Base-by-base conservation (phyloP, 1,140 invertebrate species). In the Liolophura sinensis region DNA sequence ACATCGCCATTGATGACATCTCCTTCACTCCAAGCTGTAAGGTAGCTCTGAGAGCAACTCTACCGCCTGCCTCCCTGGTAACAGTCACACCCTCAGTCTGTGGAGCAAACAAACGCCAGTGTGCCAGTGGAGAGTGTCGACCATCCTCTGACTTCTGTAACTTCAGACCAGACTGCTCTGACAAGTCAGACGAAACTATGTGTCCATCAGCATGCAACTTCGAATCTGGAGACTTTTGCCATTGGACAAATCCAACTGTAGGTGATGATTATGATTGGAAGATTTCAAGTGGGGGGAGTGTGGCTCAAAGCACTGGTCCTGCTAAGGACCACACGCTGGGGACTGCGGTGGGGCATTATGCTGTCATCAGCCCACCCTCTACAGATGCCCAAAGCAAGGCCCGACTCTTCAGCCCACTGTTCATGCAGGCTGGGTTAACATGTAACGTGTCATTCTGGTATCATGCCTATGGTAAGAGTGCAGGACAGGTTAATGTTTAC, bases 1-100 rank as follows among this genome's bases (percentile, higher is more conserved):
- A 83, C 59, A 83, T 84, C 65, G 82, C 70, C 1, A 68, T 84
- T 58, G 83, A 83, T 73, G 82, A 84, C 66, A 72, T 80, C 1
- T 75, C 74, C 6, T 84, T 84, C 58, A 81, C 81, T n/a, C 65
- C 74, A 20, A 67, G 65, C 20, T 84, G 83, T 67, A 55, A 67
- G 51, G 58, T 75, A 27, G 52, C 67, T 64, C 11, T 18, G 48
- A 6, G 60, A 46, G 11, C 69, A 14, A 16, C 58, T 64, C 31
- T 57, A 61, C 12, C 77, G 73, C 25, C 62, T 81, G 61, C 70
- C 0, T 31, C n/a, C 18, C 22, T 40, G 31, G 31, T 40, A 46
- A 55, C 51, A 1, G 12, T 54, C 20, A 47, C 61, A 31, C 31
- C 31, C 46, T 47, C 16, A 46, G 18, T 20, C 24, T 66, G 64